Percentiles rank a stretch among this genome's conserved stretches.
These are phyloP conservation scores for Cecropterus lyciades DNA, from an alignment of 1,140 invertebrate genomes.

Conservation along the genomic window DNA sequence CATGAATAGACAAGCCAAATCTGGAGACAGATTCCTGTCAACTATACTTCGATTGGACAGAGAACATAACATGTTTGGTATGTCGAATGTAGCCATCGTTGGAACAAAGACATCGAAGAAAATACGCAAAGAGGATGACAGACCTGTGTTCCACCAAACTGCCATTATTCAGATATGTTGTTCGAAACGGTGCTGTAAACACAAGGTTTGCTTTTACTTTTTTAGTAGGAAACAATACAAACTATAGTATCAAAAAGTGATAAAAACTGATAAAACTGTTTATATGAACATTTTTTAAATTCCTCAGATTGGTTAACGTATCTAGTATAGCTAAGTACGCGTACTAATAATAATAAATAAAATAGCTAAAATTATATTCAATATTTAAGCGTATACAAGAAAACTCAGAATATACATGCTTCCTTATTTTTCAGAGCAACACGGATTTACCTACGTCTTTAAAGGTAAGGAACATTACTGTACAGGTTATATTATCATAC, in stretches of 20 bases:
- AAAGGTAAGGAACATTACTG: slow-evolving; percentile 50
- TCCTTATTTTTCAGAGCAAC: slow-evolving; percentile 62
- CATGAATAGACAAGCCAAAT: slow-evolving; percentile 37
- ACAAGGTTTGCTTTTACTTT: slow-evolving; percentile 46
- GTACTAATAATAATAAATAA: no score
- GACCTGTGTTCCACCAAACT: slow-evolving; percentile 65
- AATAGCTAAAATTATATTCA: no score
- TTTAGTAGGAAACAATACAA: no score
- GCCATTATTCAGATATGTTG: slow-evolving; percentile 69
- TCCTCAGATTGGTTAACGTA: no score
- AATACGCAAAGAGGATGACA: slow-evolving; percentile 55
- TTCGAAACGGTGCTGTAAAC: slow-evolving; percentile 54
- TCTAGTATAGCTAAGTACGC: no score
- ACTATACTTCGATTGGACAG: slow-evolving; percentile 68
- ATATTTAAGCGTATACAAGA: no score
- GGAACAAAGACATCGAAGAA: slow-evolving; percentile 52
- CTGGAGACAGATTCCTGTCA: slow-evolving; percentile 65
- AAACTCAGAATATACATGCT: no score
- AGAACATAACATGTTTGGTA: slow-evolving; percentile 72
- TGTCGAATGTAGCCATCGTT: slow-evolving; percentile 68
- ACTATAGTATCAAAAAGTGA: no score
- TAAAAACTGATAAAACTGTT: no score
- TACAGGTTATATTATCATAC: background rate
- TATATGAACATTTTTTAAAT: no score
- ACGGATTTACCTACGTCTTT: slow-evolving; percentile 61